A percentile compares a stretch with the other conserved stretches of the same genome.
Conservation (phyloP, 1,140 invertebrate species). For the Bombus confusus region DNA sequence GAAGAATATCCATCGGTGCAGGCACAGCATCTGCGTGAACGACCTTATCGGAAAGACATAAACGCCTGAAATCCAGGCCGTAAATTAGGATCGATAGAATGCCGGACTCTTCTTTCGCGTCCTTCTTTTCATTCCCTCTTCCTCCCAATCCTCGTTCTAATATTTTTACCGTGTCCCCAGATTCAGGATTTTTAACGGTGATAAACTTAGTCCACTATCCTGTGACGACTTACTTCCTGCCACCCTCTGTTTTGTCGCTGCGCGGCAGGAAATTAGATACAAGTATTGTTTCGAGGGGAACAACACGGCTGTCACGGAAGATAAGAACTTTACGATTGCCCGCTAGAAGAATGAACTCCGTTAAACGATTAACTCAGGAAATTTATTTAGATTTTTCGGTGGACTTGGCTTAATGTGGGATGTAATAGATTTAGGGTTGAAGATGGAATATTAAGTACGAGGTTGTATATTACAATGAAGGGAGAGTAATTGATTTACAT, state of each 20-base stretch:
- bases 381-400: conserved; percentile 2
- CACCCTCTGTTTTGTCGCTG: neutral
- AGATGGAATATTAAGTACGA: neutral
- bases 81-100: conserved; percentile 83
- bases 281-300: conserved; percentile 62
- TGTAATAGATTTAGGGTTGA: neutral
- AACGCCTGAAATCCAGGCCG: conserved; percentile 80
- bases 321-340: conserved; percentile 57
- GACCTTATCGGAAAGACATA: conserved; percentile 83
- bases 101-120: conserved; percentile 75
- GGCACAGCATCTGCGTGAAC: conserved; percentile 76
- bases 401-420: too few species aligned
- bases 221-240: conserved; percentile 37
- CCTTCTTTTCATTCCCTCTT: conserved; percentile 9
- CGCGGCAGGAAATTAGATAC: conserved; percentile 47
- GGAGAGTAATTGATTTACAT: neutral
- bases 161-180: conserved; percentile 34
- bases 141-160: neutral
- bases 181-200: conserved; percentile 4
- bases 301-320: conserved; percentile 36
- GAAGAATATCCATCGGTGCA: conserved; percentile 73
- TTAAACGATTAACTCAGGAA: conserved; percentile 8
- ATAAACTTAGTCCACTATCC: conserved; percentile 38
- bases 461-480: neutral
- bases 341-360: conserved; percentile 11